phyloP scores from a whole-genome alignment of 2,797 vertebrate species.

The Synanceia verrucosa region DNA sequence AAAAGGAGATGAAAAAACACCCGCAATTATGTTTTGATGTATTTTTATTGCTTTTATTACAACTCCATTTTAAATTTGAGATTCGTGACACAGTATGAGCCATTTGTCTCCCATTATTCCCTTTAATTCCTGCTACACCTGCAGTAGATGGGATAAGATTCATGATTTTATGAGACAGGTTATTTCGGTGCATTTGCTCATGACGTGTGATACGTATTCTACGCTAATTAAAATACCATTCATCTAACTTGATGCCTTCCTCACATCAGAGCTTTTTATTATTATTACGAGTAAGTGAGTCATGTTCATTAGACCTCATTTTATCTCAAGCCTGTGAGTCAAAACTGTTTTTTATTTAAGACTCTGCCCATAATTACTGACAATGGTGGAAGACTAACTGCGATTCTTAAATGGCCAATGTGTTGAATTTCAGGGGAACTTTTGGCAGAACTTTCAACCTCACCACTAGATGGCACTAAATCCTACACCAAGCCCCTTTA shows the following conservation, averaged over 20 bases:
- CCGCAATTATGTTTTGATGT: constrained; percentile 8
- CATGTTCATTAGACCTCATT: constrained; percentile 19
- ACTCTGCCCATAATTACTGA: not conserved
- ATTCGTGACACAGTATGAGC: constrained; percentile 4
- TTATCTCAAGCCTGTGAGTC: constrained; percentile 2
- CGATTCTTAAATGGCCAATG: not conserved
- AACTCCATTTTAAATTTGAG: constrained; percentile 10
- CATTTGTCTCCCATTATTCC: not conserved
- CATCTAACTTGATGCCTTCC: constrained; percentile 9
- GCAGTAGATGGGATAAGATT: not conserved
- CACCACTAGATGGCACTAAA: not conserved
- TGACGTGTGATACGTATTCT: constrained; percentile 6
- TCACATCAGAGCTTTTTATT: constrained; percentile 29
- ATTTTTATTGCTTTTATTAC: constrained; percentile 20
- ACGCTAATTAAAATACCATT: constrained; percentile 31
- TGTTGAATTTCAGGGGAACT: not conserved
- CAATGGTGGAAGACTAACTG: not conserved
- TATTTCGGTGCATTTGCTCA: constrained; percentile 4
- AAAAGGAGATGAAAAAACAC: constrained; percentile 16
- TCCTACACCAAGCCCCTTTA: not conserved
- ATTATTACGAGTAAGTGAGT: constrained; percentile 19
- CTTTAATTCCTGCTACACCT: constrained; percentile 1
- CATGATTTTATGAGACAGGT: not conserved
- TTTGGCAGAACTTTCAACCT: not conserved
- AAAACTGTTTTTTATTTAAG: not conserved